A percentile compares a stretch with the other conserved stretches of the same genome.
These are phyloP conservation scores for Eupelmus urozonus DNA, from an alignment of 2,888 invertebrate species.

Conservation along the genomic window DNA sequence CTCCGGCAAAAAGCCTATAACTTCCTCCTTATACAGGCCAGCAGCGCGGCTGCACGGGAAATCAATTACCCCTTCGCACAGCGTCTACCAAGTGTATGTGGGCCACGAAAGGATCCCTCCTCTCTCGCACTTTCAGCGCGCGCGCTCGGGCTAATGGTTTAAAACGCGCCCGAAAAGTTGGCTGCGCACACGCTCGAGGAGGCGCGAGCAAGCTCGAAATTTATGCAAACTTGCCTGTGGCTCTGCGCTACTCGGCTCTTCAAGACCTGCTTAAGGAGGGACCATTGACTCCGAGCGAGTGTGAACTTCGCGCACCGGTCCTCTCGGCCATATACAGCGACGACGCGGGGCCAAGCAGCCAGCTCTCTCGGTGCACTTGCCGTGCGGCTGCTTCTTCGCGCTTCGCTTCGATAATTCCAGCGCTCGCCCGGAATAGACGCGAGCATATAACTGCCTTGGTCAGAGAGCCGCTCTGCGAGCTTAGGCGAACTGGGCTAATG, in stretches of 20 bases:
- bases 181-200: not conserved
- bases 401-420: not conserved
- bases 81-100: not conserved
- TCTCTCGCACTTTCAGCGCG: too few species aligned
- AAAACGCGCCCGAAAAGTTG: slow-evolving; percentile 27
- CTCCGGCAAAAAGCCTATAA: slow-evolving; percentile 7
- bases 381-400: slow-evolving; percentile 12
- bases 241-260: not conserved
- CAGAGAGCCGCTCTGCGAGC: too few species aligned
- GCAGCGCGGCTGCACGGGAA: slow-evolving; percentile 6
- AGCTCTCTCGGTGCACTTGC: not conserved
- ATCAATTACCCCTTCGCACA: slow-evolving; percentile 34
- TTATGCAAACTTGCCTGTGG: slow-evolving; percentile 41
- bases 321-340: too few species aligned
- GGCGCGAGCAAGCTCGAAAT: slow-evolving; percentile 23
- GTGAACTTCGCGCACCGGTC: not conserved
- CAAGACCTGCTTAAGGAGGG: not conserved
- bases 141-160: slow-evolving; percentile 14
- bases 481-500: too few species aligned
- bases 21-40: slow-evolving; percentile 14
- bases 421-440: not conserved
- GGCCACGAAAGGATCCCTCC: not conserved
- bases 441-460: too few species aligned
- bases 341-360: too few species aligned
- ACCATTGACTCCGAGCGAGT: slow-evolving; percentile 12